These are phyloP conservation scores for Sphinx pinastri DNA, from an alignment of 2,888 invertebrate genomes.

Conservation along the genomic window DNA sequence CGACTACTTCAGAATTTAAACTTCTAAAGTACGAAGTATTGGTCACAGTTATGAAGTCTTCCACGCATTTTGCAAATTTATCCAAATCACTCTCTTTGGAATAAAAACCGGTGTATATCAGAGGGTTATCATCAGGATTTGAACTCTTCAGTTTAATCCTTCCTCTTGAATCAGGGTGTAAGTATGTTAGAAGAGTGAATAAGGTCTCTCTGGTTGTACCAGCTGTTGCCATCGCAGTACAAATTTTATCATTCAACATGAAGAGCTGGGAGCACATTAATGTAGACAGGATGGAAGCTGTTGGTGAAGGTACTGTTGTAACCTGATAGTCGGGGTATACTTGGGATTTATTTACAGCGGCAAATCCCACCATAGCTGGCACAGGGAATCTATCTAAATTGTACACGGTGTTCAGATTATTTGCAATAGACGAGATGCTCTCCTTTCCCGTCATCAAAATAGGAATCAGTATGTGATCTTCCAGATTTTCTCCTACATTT, in stretches of 20 bases:
- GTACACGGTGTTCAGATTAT: constrained; percentile 40
- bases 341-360: constrained; percentile 49
- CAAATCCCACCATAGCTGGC: constrained; percentile 50
- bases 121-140: constrained; percentile 49
- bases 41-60: constrained; percentile 43
- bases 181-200: constrained; percentile 45
- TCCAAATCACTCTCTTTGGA: constrained; percentile 45
- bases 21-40: constrained; percentile 43
- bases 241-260: constrained; percentile 47
- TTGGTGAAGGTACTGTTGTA: constrained; percentile 42
- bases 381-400: constrained; percentile 52
- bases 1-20: constrained; percentile 39
- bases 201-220: constrained; percentile 44
- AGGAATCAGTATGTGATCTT: constrained; percentile 56
- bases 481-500: constrained; percentile 58
- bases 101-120: constrained; percentile 52
- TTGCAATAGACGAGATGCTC: constrained; percentile 33
- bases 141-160: constrained; percentile 48
- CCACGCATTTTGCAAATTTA: constrained; percentile 38
- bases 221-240: constrained; percentile 42
- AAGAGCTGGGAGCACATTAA: constrained; percentile 48
- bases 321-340: constrained; percentile 58
- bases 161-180: constrained; percentile 57
- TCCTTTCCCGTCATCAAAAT: constrained; percentile 47
- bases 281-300: constrained; percentile 41